phyloP scores from a whole-genome alignment of 2,113 vertebrate genomes.

The Progne subis region DNA sequence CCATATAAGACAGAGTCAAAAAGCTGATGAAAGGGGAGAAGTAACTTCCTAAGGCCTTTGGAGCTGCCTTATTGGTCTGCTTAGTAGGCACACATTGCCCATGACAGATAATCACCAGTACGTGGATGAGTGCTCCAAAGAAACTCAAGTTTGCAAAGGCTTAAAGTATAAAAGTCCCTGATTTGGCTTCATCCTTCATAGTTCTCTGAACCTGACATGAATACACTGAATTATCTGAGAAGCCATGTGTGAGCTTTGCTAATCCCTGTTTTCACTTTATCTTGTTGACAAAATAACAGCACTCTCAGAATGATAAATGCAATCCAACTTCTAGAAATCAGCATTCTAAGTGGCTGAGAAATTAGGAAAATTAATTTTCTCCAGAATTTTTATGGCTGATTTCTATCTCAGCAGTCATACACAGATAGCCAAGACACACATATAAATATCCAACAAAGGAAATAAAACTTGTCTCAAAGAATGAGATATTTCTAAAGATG shows the following conservation, averaged over 20 bases:
- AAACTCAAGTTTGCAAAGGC: background rate
- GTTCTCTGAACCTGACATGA: background rate
- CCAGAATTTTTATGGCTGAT: background rate
- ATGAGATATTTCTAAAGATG: background rate
- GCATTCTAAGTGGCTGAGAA: constrained; percentile 10
- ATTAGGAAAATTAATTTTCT: background rate
- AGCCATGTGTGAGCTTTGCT: background rate
- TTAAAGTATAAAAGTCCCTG: background rate
- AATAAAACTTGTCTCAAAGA: background rate
- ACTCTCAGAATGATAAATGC: background rate
- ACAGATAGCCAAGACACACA: background rate
- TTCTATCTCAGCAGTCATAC: background rate
- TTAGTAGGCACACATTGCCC: background rate
- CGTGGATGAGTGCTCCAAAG: background rate
- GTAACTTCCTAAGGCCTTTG: background rate
- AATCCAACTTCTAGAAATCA: background rate
- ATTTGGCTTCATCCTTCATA: background rate
- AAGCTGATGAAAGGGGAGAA: background rate
- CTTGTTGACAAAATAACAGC: background rate
- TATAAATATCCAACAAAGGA: background rate
- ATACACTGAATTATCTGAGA: background rate
- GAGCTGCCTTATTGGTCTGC: background rate
- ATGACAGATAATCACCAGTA: accelerated
- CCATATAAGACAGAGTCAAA: background rate
- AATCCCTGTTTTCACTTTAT: background rate